Evolutionary conservation across 1,140 invertebrate species (phyloP).

Genomic region (Lordiphosa collinella): DNA sequence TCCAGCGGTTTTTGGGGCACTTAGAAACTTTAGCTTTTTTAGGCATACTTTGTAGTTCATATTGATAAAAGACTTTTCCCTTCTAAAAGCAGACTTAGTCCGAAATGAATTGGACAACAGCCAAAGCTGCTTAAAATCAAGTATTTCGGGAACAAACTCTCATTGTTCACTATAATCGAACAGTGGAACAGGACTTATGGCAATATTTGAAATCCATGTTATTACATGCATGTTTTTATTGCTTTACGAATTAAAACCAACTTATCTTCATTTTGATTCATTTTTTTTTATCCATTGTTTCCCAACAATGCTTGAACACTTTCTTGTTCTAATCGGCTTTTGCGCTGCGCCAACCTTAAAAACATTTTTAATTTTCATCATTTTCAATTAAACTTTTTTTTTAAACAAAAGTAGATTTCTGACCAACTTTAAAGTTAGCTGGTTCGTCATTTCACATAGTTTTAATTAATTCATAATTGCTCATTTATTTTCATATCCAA

Average conservation of each 20-base stretch:
- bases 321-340: constrained; percentile 31
- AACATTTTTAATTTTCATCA: constrained; percentile 34
- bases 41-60: no score
- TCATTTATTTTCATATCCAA: constrained; percentile 8
- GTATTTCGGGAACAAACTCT: no score
- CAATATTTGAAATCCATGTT: no score
- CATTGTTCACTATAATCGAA: no score
- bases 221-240: no score
- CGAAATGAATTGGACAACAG: no score
- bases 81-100: no score
- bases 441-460: background rate
- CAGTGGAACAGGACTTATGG: no score
- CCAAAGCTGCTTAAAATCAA: no score
- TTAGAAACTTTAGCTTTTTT: no score
- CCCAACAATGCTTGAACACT: background rate
- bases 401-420: constrained; percentile 3
- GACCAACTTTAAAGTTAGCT: background rate
- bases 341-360: constrained; percentile 34
- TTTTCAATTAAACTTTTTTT: constrained; percentile 26
- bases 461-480: constrained; percentile 12
- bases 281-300: constrained; percentile 1
- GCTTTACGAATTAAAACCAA: constrained; percentile 11
- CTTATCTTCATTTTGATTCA: constrained; percentile 1
- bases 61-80: no score
- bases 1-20: no score